Evolutionary conservation across 1,140 invertebrate species (phyloP).

Genomic region (Reticulitermes speratus): DNA sequence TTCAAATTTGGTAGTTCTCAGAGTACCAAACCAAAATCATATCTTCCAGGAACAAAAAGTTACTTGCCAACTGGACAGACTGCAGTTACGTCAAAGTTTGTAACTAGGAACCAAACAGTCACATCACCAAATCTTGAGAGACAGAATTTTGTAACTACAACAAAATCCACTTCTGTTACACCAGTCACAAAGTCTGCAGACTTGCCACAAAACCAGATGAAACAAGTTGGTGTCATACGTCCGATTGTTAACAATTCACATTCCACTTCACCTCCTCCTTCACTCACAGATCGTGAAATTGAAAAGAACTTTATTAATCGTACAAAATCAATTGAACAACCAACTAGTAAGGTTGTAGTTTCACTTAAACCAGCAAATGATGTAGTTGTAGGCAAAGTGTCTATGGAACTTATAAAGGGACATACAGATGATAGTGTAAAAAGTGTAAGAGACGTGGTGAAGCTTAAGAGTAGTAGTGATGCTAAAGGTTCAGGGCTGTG

Average conservation of each 20-base stretch:
- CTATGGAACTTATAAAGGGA: not conserved
- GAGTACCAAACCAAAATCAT: conserved; percentile 46
- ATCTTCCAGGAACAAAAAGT: conserved; percentile 51
- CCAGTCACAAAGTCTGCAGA: conserved; percentile 43
- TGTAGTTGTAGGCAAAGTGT: conserved; percentile 34
- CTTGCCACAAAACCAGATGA: conserved; percentile 45
- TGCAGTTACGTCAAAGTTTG: conserved; percentile 28
- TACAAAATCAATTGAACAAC: conserved; percentile 60
- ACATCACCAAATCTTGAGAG: conserved; percentile 41
- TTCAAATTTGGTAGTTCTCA: conserved; percentile 55
- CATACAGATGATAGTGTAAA: conserved; percentile 18
- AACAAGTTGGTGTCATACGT: conserved; percentile 60
- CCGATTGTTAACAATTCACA: conserved; percentile 47
- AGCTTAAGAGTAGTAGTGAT: conserved; percentile 36
- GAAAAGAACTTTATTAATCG: conserved; percentile 72
- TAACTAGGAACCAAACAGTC: conserved; percentile 41
- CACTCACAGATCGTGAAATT: conserved; percentile 61
- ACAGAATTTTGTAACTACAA: conserved; percentile 27
- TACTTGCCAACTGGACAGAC: conserved; percentile 37
- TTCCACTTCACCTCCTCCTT: conserved; percentile 43
- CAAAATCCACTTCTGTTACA: conserved; percentile 42
- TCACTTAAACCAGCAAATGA: conserved; percentile 23
- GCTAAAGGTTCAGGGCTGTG: conserved; percentile 47
- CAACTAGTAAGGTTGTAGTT: conserved; percentile 48
- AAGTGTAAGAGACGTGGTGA: conserved; percentile 41